Evolutionary conservation across 1,140 invertebrate species (phyloP), one percentile per base, ranked within the genome.

Genomic region (Lasaia peninsularis): DNA sequence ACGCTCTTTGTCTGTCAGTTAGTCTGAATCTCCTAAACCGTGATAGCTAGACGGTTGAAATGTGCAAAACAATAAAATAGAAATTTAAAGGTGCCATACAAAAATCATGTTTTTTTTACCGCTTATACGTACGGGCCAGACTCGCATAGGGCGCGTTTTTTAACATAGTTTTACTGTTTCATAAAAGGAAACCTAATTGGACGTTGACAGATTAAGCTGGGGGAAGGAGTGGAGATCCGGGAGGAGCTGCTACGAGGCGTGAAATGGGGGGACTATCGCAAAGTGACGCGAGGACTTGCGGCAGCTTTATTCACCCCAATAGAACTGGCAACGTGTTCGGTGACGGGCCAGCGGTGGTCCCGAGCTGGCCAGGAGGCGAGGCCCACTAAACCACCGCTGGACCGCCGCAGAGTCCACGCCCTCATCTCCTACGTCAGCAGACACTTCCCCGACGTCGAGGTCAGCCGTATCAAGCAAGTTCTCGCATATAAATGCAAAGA

Each of bases 401-500:
- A 94, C 76, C 87, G 92, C 44, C 90, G 92, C 78, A 92, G 94
- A 79, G 93, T 94, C 16, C 93, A 94, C 82, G 93, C 93, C 20
- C 93, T 94, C 72, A 94, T 94, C 85, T 93, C 92, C 59, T 94
- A 94, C 84, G 93, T 94, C 65, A 93, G 92, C 66, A 89, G 92
- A 18, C 91, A 93, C 73, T 94, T 94, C 89, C 93, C 93, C 28
- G 91, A 92, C 62, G 91, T 94, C 35, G 93, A 93, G 83, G 92
- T 94, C 66, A 93, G 92, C 80, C 90, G 93, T 73, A 93, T 94
- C 71, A 94, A 94, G 80, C 93, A 94, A 82, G 93, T 94, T 59
- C 87, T 94, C 62, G 93, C 93, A 16, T 94, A 94, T 84, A 94
- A 94, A 76, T 94, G 93, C 87, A 94, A 94, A 86, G 93, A 94